These are phyloP conservation scores for Cantharis flavilabris DNA, from an alignment of 2,888 invertebrate genomes.

Conservation along the genomic window DNA sequence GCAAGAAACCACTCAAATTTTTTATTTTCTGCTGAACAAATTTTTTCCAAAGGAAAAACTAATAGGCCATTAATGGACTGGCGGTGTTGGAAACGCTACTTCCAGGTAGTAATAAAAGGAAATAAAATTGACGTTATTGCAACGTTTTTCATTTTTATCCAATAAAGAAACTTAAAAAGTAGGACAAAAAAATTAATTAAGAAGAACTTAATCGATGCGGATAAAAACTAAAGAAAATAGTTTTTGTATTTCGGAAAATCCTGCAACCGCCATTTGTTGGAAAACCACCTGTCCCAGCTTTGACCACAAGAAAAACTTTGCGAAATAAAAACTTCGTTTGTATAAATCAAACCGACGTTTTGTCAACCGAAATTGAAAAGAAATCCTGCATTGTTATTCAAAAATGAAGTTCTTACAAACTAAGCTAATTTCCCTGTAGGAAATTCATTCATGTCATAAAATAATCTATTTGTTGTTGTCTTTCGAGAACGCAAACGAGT, in stretches of 20 bases:
- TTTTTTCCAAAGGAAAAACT: not conserved
- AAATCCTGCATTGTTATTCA: not conserved
- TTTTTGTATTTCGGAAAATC: not conserved
- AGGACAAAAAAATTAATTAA: not conserved
- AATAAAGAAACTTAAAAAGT: not conserved
- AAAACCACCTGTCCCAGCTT: not conserved
- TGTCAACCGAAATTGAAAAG: not conserved
- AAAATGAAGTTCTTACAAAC: slow-evolving; percentile 6
- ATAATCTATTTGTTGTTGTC: slow-evolving; percentile 11
- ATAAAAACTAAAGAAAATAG: not conserved
- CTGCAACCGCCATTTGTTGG: not conserved
- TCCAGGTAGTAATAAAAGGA: not conserved
- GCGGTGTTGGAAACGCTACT: not conserved
- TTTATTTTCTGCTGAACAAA: not conserved
- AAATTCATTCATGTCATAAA: slow-evolving; percentile 11
- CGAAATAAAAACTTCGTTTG: not conserved
- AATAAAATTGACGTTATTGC: not conserved
- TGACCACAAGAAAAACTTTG: not conserved
- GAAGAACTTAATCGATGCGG: not conserved
- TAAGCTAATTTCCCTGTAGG: slow-evolving; percentile 18
- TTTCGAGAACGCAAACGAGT: slow-evolving; percentile 10
- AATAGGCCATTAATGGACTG: not conserved
- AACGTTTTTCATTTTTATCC: not conserved
- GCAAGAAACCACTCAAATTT: not conserved
- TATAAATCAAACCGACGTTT: not conserved